These are phyloP conservation scores for Epinotia brunnichana DNA, from an alignment of 2,888 invertebrate species.

Conservation along the genomic window DNA sequence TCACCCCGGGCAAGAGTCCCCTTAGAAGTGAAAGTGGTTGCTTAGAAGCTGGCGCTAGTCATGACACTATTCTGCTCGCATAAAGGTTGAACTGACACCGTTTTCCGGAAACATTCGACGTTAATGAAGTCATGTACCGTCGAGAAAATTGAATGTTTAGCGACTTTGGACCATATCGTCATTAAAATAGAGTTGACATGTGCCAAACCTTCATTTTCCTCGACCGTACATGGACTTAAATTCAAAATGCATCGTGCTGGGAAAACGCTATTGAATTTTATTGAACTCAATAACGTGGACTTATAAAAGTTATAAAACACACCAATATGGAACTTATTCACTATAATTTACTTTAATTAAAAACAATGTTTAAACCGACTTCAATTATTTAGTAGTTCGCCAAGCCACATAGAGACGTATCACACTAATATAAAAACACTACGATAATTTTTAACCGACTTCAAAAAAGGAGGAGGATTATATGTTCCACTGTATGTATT, in stretches of 20 bases:
- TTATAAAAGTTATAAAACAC: background rate
- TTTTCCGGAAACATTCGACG: background rate
- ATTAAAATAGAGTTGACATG: too few species aligned
- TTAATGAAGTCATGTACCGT: background rate
- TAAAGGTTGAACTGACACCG: background rate
- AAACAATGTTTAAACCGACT: too few species aligned
- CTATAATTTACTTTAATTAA: too few species aligned
- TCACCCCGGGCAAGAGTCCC: slow-evolving; percentile 20
- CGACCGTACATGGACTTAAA: background rate
- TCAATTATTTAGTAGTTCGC: too few species aligned
- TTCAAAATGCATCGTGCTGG: background rate
- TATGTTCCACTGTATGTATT: too few species aligned
- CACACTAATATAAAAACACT: too few species aligned
- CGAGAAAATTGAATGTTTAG: too few species aligned
- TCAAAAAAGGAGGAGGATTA: too few species aligned
- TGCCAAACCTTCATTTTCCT: too few species aligned
- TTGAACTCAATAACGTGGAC: background rate
- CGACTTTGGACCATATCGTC: too few species aligned
- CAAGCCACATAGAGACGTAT: too few species aligned
- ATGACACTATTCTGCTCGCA: background rate
- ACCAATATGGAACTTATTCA: background rate
- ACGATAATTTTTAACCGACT: too few species aligned
- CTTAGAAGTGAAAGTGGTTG: slow-evolving; percentile 19
- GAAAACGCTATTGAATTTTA: background rate
- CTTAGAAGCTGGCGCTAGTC: slow-evolving; percentile 16